Conservation (phyloP, 2,113 vertebrate genomes). For the Cyprinodon tularosa region DNA sequence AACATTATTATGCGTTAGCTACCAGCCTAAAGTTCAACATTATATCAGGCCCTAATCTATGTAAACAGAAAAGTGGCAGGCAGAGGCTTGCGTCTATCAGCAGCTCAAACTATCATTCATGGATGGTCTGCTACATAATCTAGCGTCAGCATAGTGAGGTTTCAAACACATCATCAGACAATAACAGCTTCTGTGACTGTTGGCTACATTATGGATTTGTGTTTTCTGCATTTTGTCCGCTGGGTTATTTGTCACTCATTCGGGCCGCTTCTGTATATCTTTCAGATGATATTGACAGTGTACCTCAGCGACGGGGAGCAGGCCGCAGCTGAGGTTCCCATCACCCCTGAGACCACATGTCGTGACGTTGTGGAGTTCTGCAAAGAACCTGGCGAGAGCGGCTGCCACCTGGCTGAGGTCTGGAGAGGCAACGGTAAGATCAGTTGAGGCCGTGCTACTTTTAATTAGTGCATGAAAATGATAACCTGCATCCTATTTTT, state of each 20-base stretch:
- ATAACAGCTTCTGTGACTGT: neutral
- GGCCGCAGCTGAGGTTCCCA: slow-evolving; percentile 94
- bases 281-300: slow-evolving; percentile 97
- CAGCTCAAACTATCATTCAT: slow-evolving; percentile 14
- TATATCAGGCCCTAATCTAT: slow-evolving; percentile 30
- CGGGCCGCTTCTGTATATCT: slow-evolving; percentile 12
- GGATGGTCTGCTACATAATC: slow-evolving; percentile 8
- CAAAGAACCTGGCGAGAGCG: slow-evolving; percentile 96
- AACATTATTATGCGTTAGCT: slow-evolving; percentile 18
- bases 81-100: slow-evolving; percentile 43
- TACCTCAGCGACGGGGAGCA: slow-evolving; percentile 98
- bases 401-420: slow-evolving; percentile 96
- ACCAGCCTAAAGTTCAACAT: slow-evolving; percentile 5
- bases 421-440: slow-evolving; percentile 95
- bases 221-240: neutral
- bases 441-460: neutral
- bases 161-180: neutral
- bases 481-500: slow-evolving; percentile 29
- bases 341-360: slow-evolving; percentile 98
- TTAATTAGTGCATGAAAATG: slow-evolving; percentile 6
- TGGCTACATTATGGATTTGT: neutral
- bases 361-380: slow-evolving; percentile 98
- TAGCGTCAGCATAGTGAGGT: slow-evolving; percentile 29
- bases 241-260: neutral
- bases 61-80: slow-evolving; percentile 52